Base-by-base conservation (phyloP, 2,888 invertebrate genomes). In the Dasypogon diadema region DNA sequence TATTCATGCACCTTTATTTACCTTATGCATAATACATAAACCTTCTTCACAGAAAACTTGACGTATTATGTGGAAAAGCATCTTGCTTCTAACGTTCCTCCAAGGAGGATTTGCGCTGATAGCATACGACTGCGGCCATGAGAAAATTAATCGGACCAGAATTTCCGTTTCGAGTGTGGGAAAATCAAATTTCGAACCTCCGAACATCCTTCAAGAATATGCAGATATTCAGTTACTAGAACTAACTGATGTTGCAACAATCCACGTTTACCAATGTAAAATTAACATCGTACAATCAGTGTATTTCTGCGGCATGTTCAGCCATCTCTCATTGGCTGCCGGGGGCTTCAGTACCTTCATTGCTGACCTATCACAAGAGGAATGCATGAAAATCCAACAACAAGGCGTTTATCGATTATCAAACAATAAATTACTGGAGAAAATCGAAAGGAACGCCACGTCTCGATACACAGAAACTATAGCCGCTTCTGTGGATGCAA, bases 201-300 rank as follows among this genome's bases (percentile, higher is more conserved):
- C 16, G 18, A 16, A 21, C 16, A 24, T 37, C 16, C 18, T 10
- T 18, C 37, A 37, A 60, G 8, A 10, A 10, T 16, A 22, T 16
- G 34, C n/a, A 8, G 37, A 60, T 2, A 60, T 60, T 18, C 37
- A 60, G 37, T 18, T 60, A 6, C 18, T 60, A 18, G 37, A 60
- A 1, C 16, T 60, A 16, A 26, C 26, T 30, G 58, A 58, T 26
- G 30, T 58, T 6, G 30, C 58, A 2, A 2, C 58, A 5, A 37
- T 60, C 8, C 60, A 37, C 16, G 21, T 60, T 1, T 60, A 60
- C 14, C 60, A 60, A 18, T 60, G 60, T 14, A 30, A 60, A 60
- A 3, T 60, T 0, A 60, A 60, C 0, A 34, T 60, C 16, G 6
- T 60, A 18, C 60, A 60, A 2, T 18, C 60, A 37, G 1, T 60